These are phyloP conservation scores for Dynastes maya DNA, from an alignment of 2,888 invertebrate species.

Conservation along the genomic window DNA sequence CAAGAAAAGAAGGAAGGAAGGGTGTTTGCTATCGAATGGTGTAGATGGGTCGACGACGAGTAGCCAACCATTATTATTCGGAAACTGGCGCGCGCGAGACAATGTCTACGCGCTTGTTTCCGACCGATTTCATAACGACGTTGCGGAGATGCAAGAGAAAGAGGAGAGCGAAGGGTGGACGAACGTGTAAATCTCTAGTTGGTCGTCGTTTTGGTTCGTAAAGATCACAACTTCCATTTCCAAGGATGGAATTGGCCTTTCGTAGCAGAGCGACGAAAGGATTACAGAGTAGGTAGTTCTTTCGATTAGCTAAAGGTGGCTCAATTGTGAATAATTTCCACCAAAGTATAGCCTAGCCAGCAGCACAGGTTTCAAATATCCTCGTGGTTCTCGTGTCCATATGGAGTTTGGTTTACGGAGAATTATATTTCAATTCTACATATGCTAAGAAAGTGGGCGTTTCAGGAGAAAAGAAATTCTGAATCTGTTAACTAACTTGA, in stretches of 20 bases:
- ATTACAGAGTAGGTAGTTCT: not conserved
- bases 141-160: conserved; percentile 44
- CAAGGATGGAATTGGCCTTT: conserved; percentile 27
- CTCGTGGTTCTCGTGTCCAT: too few relatives aligned
- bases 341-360: too few relatives aligned
- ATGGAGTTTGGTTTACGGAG: too few relatives aligned
- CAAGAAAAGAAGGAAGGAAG: conserved; percentile 48
- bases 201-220: conserved; percentile 34
- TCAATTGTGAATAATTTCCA: too few relatives aligned
- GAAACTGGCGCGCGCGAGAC: conserved; percentile 47
- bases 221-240: conserved; percentile 39
- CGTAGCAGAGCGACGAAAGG: not conserved
- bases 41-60: conserved; percentile 47
- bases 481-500: too few relatives aligned
- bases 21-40: conserved; percentile 47
- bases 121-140: conserved; percentile 44
- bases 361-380: too few relatives aligned
- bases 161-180: conserved; percentile 44
- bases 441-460: too few relatives aligned
- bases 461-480: too few relatives aligned
- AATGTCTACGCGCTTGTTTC: conserved; percentile 44
- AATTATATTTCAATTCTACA: too few relatives aligned
- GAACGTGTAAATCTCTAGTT: conserved; percentile 47
- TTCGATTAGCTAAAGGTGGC: not conserved
- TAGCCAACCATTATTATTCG: conserved; percentile 47